Evolutionary conservation across 1,140 invertebrate species (phyloP).

Genomic region (Aphaenogaster floridana): DNA sequence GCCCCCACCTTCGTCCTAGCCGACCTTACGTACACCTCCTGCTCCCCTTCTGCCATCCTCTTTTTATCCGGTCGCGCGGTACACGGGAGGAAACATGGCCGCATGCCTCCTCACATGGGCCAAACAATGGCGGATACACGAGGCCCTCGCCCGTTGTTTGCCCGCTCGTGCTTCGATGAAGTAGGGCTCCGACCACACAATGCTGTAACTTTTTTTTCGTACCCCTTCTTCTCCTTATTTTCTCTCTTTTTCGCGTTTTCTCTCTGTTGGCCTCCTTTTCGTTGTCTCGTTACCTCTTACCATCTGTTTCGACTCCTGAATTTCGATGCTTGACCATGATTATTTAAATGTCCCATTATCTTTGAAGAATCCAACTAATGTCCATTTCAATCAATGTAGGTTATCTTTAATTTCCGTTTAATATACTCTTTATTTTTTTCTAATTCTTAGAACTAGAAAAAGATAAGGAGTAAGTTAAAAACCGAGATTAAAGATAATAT

Average conservation of each 20-base stretch:
- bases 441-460: too few species aligned
- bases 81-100: slow-evolving; percentile 84
- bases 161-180: slow-evolving; percentile 78
- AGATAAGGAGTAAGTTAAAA: too few species aligned
- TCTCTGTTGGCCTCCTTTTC: slow-evolving; percentile 21
- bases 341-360: slow-evolving; percentile 17
- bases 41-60: slow-evolving; percentile 76
- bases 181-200: slow-evolving; percentile 70
- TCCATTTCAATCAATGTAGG: too few species aligned
- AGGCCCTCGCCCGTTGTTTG: slow-evolving; percentile 76
- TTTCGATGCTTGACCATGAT: neutral
- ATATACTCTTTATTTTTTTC: too few species aligned
- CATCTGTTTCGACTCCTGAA: slow-evolving; percentile 33
- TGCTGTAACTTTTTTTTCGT: slow-evolving; percentile 60
- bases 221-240: slow-evolving; percentile 17
- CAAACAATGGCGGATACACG: slow-evolving; percentile 85
- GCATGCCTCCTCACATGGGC: slow-evolving; percentile 83
- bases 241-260: slow-evolving; percentile 31
- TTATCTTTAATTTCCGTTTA: too few species aligned
- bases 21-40: slow-evolving; percentile 77
- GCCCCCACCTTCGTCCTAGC: slow-evolving; percentile 62
- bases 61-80: slow-evolving; percentile 82
- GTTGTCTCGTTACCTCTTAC: slow-evolving; percentile 41
- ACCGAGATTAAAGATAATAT: too few species aligned
- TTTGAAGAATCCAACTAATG: neutral